These are phyloP conservation scores for Cygnus atratus DNA, from an alignment of 2,113 vertebrate genomes.

Conservation along the genomic window DNA sequence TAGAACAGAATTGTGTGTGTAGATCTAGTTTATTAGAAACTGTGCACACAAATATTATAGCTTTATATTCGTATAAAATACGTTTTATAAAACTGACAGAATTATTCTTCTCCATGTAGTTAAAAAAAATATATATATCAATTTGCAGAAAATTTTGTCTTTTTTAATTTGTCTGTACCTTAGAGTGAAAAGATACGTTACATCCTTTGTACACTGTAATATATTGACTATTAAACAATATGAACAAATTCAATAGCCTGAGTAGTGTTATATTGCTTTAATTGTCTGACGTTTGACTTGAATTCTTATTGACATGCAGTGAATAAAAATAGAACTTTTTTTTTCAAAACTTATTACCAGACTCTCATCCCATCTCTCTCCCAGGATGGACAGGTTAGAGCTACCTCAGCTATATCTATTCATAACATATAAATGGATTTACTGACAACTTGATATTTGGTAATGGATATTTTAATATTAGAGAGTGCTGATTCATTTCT, in stretches of 20 bases:
- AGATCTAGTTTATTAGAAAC: not conserved
- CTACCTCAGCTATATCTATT: not conserved
- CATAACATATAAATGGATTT: not conserved
- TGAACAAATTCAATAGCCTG: not conserved
- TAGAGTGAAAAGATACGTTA: not conserved
- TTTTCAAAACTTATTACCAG: not conserved
- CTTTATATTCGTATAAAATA: not conserved
- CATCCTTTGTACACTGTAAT: not conserved
- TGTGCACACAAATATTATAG: not conserved
- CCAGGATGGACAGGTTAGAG: not conserved
- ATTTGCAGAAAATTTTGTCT: not conserved
- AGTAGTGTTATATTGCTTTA: not conserved
- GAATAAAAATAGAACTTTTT: not conserved
- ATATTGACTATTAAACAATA: not conserved
- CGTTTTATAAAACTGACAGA: not conserved
- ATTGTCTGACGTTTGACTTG: not conserved
- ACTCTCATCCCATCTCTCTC: not conserved
- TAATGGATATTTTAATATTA: constrained; percentile 35
- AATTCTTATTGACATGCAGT: not conserved
- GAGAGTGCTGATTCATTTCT: not conserved
- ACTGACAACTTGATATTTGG: not conserved
- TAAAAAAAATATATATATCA: not conserved
- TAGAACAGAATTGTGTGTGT: not conserved
- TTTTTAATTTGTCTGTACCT: not conserved
- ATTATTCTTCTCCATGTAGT: not conserved